Base-by-base conservation (phyloP, 2,888 invertebrate genomes). In the Heteropelma amictum region DNA sequence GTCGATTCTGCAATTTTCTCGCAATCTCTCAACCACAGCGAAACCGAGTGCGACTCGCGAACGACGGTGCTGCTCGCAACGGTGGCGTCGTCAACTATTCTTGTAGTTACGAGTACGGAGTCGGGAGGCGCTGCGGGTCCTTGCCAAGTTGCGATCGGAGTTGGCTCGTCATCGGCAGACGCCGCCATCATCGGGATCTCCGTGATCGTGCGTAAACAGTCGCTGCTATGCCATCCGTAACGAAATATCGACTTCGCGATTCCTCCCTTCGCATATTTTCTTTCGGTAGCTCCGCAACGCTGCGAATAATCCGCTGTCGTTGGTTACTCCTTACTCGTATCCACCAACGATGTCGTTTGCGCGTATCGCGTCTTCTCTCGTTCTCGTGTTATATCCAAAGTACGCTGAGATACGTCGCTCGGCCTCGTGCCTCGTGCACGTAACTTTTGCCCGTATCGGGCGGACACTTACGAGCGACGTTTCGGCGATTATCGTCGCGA, bases 111-210 rank as follows among this genome's bases (percentile, higher is more conserved):
- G 76, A 72, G 76, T 21, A 76, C 51, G 38, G 63, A 72, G 56
- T 72, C 68, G 53, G 35, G 65, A 54, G 64, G 53, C 61, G 64
- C 60, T 67, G 69, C 70, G 33, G 69, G 56, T 72, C 72, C 78
- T 63, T 72, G 65, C 76, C 76, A 68, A 76, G 72, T 72, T 64
- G 72, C 21, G 67, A 72, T 56, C 23, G 61, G 42, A 49, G 61
- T 64, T 14, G 35, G 56, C 26, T 42, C 63, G 76, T 76, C 68
- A 76, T 72, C 68, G 72, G 47, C 56, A 49, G 68, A 53, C 38
- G 40, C 77, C 82, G 83, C 77, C 84, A 84, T 84, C 82, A 84
- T 84, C 81, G 83, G 67, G 79, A 65, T 40, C 78, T 61, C 53
- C 70, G 76, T 49, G 77, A 68, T 54, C 77, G 78, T 54, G 64